Evolutionary conservation across 2,888 invertebrate genomes (phyloP).

Genomic region (Omphaloscelis lunosa): DNA sequence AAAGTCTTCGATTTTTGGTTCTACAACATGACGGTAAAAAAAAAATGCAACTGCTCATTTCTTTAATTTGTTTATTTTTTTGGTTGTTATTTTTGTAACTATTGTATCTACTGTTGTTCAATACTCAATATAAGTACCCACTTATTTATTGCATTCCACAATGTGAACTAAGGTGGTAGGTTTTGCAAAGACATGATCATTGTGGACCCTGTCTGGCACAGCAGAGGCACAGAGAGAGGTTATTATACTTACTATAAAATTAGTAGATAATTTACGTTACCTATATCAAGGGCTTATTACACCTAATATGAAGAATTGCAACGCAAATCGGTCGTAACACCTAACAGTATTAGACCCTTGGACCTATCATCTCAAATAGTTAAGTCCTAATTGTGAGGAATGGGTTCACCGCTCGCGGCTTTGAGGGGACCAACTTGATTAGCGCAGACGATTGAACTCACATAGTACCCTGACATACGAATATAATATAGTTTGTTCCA

Average conservation of each 20-base stretch:
- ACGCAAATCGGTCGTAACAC: background rate
- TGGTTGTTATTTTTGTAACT: background rate
- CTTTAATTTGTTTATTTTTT: no score
- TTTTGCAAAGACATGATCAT: no score
- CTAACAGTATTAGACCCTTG: background rate
- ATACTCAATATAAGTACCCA: no score
- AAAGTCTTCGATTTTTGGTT: background rate
- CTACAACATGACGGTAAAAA: background rate
- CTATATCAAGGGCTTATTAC: no score
- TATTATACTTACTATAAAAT: no score
- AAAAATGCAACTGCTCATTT: background rate
- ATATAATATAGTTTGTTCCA: background rate
- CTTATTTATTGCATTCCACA: no score
- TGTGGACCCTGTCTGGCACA: no score
- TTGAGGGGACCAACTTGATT: conserved; percentile 17
- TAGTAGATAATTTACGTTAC: no score
- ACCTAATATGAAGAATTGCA: no score
- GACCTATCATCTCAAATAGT: background rate
- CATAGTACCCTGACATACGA: background rate
- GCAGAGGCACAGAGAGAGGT: no score
- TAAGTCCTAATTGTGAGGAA: conserved; percentile 28
- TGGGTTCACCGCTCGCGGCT: conserved; percentile 19
- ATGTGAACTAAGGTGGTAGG: no score
- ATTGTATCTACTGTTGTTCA: no score
- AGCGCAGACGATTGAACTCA: background rate